phyloP scores from a whole-genome alignment of 2,888 invertebrate species.

The Desoria tigrina region DNA sequence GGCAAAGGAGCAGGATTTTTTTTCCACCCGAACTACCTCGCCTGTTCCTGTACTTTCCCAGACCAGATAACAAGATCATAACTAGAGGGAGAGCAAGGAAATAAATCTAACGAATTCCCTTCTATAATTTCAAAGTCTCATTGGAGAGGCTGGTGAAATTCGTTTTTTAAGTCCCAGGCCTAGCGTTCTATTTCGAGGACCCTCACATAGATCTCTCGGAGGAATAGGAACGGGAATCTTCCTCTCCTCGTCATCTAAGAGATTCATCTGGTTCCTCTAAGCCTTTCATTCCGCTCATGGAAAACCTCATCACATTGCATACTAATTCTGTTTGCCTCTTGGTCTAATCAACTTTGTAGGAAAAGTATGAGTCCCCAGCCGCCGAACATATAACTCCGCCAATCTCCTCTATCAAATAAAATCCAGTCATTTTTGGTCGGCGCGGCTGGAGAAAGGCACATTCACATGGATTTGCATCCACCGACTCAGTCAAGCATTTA shows the following conservation, averaged over 20 bases:
- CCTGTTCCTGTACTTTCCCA: no score
- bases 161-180: no score
- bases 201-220: conserved; percentile 3
- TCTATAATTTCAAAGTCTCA: no score
- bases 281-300: conserved; percentile 37
- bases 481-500: conserved; percentile 26
- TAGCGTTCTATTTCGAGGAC: no score
- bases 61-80: not conserved
- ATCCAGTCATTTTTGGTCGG: no score
- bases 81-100: not conserved
- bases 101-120: no score
- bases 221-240: conserved; percentile 6
- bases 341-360: conserved; percentile 51
- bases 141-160: no score
- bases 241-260: conserved; percentile 7
- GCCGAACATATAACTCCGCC: no score
- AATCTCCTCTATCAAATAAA: no score
- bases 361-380: conserved; percentile 19
- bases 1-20: not conserved
- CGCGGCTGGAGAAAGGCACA: not conserved
- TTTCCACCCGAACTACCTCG: not conserved
- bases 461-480: conserved; percentile 40
- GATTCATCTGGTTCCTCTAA: conserved; percentile 7
- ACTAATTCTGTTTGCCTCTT: conserved; percentile 52
- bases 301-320: conserved; percentile 51